Percentiles rank a stretch among this genome's conserved stretches.
Conservation (phyloP, 92 coral and sea anemone genomes). For the Phenganax subtilis region DNA sequence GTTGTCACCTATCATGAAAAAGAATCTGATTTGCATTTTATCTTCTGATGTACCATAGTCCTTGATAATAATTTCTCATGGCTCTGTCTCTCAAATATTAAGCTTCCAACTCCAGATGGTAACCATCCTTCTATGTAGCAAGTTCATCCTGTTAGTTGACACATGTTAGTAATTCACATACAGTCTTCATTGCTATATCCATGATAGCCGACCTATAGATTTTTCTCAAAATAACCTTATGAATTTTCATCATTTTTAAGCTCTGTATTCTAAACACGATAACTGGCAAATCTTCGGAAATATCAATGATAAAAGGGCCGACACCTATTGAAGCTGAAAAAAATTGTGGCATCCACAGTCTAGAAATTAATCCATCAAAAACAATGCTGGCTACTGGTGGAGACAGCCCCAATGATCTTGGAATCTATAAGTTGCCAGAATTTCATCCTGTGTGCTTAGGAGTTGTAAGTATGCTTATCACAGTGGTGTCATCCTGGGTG, state of each 20-base stretch:
- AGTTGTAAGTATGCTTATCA: slow-evolving; percentile 50
- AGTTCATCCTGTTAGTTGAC: too few species aligned
- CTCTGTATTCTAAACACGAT: slow-evolving; percentile 66
- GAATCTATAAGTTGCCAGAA: slow-evolving; percentile 77
- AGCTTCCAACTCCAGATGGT: too few species aligned
- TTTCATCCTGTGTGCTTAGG: slow-evolving; percentile 91
- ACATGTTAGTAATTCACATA: too few species aligned
- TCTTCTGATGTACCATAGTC: too few species aligned
- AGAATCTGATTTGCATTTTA: too few species aligned
- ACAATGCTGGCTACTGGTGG: slow-evolving; percentile 84
- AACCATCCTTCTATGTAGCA: too few species aligned
- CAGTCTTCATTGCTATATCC: too few species aligned
- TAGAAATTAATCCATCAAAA: slow-evolving; percentile 58
- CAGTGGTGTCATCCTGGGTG: not conserved
- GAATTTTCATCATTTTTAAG: slow-evolving; percentile 36
- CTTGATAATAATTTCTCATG: too few species aligned
- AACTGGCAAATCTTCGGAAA: slow-evolving; percentile 53
- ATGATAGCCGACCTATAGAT: too few species aligned
- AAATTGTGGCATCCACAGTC: slow-evolving; percentile 87
- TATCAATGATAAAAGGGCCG: slow-evolving; percentile 72
- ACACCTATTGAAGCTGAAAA: slow-evolving; percentile 53
- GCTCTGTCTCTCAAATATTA: too few species aligned
- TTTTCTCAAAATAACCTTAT: not conserved
- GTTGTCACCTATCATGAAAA: too few species aligned
- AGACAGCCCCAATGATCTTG: slow-evolving; percentile 84